These are phyloP conservation scores for Megaceryle torquata DNA, from an alignment of 2,113 vertebrate genomes.

Conservation along the genomic window DNA sequence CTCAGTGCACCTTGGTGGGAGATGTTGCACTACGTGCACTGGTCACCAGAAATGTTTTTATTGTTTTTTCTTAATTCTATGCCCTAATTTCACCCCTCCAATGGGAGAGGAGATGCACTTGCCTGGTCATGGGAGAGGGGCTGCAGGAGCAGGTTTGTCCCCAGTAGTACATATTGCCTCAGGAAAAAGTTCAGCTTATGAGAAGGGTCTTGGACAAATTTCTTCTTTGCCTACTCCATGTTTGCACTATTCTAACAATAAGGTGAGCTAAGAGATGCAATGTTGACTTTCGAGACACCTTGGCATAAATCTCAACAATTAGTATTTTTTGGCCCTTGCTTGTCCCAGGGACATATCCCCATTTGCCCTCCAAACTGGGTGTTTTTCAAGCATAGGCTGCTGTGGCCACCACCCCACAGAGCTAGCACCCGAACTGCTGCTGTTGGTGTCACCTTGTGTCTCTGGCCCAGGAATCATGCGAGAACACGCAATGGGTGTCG, in stretches of 20 bases:
- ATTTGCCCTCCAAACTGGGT: background rate
- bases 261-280: background rate
- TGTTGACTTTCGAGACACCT: background rate
- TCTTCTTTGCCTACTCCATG: background rate
- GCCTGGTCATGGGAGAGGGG: background rate
- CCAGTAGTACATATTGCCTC: fast-evolving
- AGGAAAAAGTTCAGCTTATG: background rate
- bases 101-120: background rate
- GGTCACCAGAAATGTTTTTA: background rate
- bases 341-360: background rate
- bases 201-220: background rate
- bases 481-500: fast-evolving
- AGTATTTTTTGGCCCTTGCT: background rate
- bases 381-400: background rate
- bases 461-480: background rate
- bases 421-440: fast-evolving
- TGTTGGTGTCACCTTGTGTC: background rate
- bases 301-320: background rate
- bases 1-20: fast-evolving
- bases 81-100: background rate
- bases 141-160: background rate
- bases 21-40: fast-evolving
- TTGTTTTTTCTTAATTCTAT: background rate
- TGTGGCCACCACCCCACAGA: background rate
- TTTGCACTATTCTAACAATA: background rate